These are phyloP conservation scores for Tapirus terrestris DNA, from an alignment of 2,113 vertebrate species.

Conservation along the genomic window DNA sequence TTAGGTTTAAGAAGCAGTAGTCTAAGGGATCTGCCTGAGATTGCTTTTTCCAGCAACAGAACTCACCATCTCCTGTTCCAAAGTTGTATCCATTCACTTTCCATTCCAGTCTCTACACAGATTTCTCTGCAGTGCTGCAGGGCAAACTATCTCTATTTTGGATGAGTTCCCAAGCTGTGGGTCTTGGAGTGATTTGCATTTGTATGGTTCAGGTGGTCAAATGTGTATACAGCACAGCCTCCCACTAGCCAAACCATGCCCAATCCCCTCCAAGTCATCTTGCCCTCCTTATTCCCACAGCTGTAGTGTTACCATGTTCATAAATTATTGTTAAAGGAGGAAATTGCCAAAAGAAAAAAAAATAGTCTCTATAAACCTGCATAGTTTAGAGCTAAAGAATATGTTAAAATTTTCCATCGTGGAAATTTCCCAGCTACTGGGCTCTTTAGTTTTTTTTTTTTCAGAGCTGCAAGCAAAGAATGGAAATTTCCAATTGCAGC, in stretches of 20 bases:
- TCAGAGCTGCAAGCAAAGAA: slow-evolving; percentile 89
- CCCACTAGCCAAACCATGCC: slow-evolving; percentile 41
- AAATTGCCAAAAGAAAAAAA: slow-evolving; percentile 81
- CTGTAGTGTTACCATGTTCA: slow-evolving; percentile 75
- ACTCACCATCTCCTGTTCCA: slow-evolving; percentile 66
- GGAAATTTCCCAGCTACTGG: slow-evolving; percentile 90
- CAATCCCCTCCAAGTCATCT: slow-evolving; percentile 78
- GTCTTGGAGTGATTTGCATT: slow-evolving; percentile 32
- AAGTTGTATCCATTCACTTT: slow-evolving; percentile 65
- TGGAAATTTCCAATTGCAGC: slow-evolving; percentile 92
- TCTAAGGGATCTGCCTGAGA: slow-evolving; percentile 10
- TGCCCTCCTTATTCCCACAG: slow-evolving; percentile 64
- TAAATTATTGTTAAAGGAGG: slow-evolving; percentile 80
- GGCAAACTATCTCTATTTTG: slow-evolving; percentile 72
- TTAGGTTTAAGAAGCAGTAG: not conserved
- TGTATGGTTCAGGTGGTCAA: slow-evolving; percentile 54
- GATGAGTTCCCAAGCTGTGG: slow-evolving; percentile 62
- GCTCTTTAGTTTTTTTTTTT: slow-evolving; percentile 83
- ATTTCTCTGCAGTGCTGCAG: slow-evolving; percentile 69
- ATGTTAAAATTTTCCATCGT: slow-evolving; percentile 88
- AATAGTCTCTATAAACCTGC: slow-evolving; percentile 82
- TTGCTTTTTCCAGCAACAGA: slow-evolving; percentile 59
- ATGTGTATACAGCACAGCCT: slow-evolving; percentile 66
- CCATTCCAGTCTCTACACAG: slow-evolving; percentile 35
- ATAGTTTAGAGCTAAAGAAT: slow-evolving; percentile 84